Base-by-base conservation (phyloP, 2,888 invertebrate species). In the Amaurobius ferox region DNA sequence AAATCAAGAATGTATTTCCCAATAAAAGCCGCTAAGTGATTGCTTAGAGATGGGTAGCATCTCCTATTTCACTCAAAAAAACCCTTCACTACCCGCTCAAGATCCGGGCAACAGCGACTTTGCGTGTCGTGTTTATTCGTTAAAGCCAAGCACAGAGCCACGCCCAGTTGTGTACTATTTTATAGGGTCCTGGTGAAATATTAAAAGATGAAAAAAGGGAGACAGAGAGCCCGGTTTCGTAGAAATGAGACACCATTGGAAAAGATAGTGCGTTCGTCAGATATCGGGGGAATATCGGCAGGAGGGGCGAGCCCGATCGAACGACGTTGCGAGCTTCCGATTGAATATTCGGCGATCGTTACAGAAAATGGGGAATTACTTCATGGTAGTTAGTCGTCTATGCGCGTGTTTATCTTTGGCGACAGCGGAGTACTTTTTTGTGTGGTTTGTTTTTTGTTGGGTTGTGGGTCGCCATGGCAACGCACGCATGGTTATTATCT, bases 401-500 rank as follows among this genome's bases (percentile, higher is more conserved):
- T 32, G 66, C 73, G 55, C 26, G 70, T 81, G 80, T 81, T 81
- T 81, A 81, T 81, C 80, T 81, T 81, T 81, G 80, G 80, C 55
- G 55, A 55, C 55, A 55, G 55, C 55, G 19, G 55, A 55, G 23
- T 16, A 44, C 44, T 44, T 44, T 44, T 44, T 44, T 11, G 44
- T 23, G 55, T 23, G 55, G 55, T 55, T 55, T 55, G 55, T 55
- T 55, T 55, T 55, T 55, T 55, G 55, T 55, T 55, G 67, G 71
- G 62, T n/a, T 32, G 32, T 48, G 11, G 66, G 77, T 83, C 39
- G 55, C 76, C 71, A 77, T 83, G 66, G 55, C 19, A 67, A 83
- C 83, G 40, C 77, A 83, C 77, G 83, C 83, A 77, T 55, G 48
- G 77, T 72, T 76, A 83, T 83, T 83, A 83, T 83, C 83, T 83